Percentiles rank a stretch among this genome's conserved stretches.
Evolutionary conservation across 2,797 vertebrate species (phyloP).

Genomic region (Nyctalus aviator): DNA sequence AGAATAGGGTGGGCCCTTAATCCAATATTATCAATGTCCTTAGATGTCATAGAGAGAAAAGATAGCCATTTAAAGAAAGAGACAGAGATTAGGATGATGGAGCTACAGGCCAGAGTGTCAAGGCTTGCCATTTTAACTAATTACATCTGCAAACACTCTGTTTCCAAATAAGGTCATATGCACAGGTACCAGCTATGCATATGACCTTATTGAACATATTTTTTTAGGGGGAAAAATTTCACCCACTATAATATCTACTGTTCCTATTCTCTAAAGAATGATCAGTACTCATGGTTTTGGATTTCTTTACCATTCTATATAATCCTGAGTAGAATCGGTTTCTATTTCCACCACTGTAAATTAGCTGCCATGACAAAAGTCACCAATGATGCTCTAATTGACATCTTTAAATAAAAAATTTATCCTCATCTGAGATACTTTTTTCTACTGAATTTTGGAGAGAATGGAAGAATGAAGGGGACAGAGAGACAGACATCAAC

Average conservation of each 20-base stretch:
- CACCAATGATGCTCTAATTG: not conserved
- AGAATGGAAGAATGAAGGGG: no score
- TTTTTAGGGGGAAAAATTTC: not conserved
- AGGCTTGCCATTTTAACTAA: not conserved
- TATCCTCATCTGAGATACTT: no score
- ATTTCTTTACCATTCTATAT: constrained; percentile 6
- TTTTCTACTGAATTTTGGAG: no score
- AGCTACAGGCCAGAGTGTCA: not conserved
- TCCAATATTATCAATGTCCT: not conserved
- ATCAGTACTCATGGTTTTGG: not conserved
- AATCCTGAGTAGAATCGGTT: not conserved
- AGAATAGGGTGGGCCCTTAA: not conserved
- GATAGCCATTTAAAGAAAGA: not conserved
- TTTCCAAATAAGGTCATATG: not conserved
- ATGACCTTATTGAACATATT: not conserved
- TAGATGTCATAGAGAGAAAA: not conserved
- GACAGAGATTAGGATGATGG: not conserved
- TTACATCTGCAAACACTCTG: not conserved
- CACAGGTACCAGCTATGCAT: not conserved
- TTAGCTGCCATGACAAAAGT: not conserved
- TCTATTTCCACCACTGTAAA: not conserved
- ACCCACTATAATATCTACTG: not conserved
- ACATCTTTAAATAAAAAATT: not conserved
- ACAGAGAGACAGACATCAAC: no score
- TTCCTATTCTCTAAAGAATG: not conserved